Evolutionary conservation across 2,888 invertebrate species (phyloP).

Genomic region (Diarsia brunnea): DNA sequence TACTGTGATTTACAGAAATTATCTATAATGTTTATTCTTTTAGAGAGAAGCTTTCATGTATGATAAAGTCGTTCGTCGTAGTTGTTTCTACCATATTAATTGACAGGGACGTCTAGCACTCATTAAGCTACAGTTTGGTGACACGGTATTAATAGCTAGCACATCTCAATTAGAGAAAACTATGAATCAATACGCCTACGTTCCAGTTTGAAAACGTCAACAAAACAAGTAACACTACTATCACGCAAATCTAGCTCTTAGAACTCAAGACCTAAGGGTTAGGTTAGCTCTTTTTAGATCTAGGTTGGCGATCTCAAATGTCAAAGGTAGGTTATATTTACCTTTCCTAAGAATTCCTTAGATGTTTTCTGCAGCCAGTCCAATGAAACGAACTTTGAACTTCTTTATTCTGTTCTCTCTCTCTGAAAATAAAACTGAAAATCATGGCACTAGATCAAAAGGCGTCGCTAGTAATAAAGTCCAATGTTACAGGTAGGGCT

Average conservation of each 20-base stretch:
- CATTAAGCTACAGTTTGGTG: background rate
- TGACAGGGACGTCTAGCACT: background rate
- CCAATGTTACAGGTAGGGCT: background rate
- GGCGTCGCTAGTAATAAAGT: slow-evolving; percentile 1
- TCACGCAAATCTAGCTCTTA: background rate
- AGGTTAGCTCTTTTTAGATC: background rate
- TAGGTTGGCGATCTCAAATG: background rate
- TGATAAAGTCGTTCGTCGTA: background rate
- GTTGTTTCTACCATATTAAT: background rate
- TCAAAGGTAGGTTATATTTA: background rate
- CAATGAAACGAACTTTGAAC: background rate
- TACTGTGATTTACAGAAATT: background rate
- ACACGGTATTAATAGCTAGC: background rate
- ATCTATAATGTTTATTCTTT: background rate
- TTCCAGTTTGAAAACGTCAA: background rate
- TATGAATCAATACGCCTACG: background rate
- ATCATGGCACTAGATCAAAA: slow-evolving; percentile 18
- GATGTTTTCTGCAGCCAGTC: background rate
- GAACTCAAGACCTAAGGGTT: background rate
- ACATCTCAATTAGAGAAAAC: background rate
- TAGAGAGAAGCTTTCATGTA: background rate
- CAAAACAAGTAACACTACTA: background rate
- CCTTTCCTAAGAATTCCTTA: background rate
- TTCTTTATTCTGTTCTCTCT: background rate
- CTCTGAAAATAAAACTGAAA: slow-evolving; percentile 24